phyloP scores from a whole-genome alignment of 2,888 invertebrate species.

The Folsomia manolachei region DNA sequence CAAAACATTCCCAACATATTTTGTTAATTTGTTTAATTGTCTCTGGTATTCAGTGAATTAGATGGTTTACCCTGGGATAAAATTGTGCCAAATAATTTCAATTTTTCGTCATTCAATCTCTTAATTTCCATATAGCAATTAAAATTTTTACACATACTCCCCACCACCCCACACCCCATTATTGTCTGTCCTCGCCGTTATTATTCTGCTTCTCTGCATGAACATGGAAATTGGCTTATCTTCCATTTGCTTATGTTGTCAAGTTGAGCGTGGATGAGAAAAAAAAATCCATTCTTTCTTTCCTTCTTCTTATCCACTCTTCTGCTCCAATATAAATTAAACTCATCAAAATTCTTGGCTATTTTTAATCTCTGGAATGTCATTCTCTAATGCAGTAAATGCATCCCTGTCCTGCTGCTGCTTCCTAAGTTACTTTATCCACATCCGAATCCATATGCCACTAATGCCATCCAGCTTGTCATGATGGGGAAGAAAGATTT shows the following conservation, averaged over 20 bases:
- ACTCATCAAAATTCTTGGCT: slow-evolving; percentile 23
- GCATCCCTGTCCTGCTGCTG: neutral
- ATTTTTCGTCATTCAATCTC: too few species aligned
- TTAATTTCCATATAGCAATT: too few species aligned
- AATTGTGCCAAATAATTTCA: too few species aligned
- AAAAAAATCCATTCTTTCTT: neutral
- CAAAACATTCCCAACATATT: neutral
- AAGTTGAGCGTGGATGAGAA: neutral
- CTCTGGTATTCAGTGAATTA: neutral
- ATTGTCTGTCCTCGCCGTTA: too few species aligned
- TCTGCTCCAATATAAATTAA: slow-evolving; percentile 20
- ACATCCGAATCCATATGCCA: neutral
- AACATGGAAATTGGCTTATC: too few species aligned
- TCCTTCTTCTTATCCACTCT: neutral
- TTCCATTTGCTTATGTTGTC: neutral
- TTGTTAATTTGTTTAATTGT: slow-evolving; percentile 7
- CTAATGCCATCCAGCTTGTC: neutral
- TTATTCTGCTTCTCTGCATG: too few species aligned
- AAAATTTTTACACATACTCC: too few species aligned
- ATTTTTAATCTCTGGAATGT: slow-evolving; percentile 21
- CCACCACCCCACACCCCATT: too few species aligned
- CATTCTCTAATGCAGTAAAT: neutral
- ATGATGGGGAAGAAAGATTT: too few species aligned
- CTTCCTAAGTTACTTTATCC: neutral
- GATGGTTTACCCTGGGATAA: too few species aligned